phyloP scores from a whole-genome alignment of 2,888 invertebrate species.

The Synanthedon andrenaeformis region DNA sequence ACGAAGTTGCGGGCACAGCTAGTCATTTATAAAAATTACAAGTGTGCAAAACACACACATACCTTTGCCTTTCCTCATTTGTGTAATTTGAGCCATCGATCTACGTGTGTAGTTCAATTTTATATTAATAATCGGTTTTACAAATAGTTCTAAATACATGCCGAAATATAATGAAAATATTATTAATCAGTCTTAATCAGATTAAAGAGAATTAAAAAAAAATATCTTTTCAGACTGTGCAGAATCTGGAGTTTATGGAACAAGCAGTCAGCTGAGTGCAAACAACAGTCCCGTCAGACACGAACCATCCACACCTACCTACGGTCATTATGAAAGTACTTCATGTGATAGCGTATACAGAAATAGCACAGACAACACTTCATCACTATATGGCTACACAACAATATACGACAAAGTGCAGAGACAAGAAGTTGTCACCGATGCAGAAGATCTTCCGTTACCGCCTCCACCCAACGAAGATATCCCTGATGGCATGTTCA shows the following conservation, averaged over 20 bases:
- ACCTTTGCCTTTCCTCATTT: too few species aligned
- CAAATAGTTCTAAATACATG: too few species aligned
- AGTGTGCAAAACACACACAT: too few species aligned
- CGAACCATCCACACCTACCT: constrained; percentile 41
- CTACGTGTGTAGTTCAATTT: too few species aligned
- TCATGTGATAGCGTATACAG: constrained; percentile 34
- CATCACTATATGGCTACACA: constrained; percentile 54
- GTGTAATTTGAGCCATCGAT: too few species aligned
- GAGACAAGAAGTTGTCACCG: constrained; percentile 26
- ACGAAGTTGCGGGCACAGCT: too few species aligned
- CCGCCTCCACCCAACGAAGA: constrained; percentile 79
- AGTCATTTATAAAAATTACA: too few species aligned
- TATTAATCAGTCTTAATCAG: too few species aligned
- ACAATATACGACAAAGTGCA: constrained; percentile 60
- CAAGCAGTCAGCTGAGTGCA: constrained; percentile 20
- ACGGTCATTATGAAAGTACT: constrained; percentile 44
- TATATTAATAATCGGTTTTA: too few species aligned
- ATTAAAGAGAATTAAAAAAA: too few species aligned
- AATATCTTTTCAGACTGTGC: background rate
- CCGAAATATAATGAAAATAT: too few species aligned
- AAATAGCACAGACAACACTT: constrained; percentile 36
- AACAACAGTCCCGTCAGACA: constrained; percentile 27
- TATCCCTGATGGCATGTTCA: constrained; percentile 69
- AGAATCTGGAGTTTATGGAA: constrained; percentile 18
- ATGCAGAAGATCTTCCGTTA: constrained; percentile 65